Percentiles rank a stretch among this genome's conserved stretches.
Conservation (phyloP, 2,888 invertebrate species). For the Terebella lapidaria region DNA sequence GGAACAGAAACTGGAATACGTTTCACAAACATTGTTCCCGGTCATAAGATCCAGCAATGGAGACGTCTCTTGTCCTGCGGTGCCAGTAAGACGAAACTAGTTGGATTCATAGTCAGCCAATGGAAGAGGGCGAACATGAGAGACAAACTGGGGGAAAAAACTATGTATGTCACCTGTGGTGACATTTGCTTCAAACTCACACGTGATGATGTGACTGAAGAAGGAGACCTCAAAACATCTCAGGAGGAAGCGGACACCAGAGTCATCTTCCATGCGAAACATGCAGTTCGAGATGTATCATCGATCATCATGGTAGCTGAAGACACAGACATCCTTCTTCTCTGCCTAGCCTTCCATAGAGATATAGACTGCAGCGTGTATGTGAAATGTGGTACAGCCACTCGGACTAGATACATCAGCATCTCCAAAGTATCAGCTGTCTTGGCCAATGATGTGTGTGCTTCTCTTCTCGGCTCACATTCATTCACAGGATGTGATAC, state of each 20-base stretch:
- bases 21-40: conserved; percentile 1
- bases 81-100: not conserved
- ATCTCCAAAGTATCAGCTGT: not conserved
- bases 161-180: not conserved
- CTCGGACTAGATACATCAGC: not conserved
- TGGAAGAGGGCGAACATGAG: not conserved
- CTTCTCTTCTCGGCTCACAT: conserved; percentile 12
- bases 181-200: not conserved
- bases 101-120: not conserved
- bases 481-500: conserved; percentile 22
- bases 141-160: not conserved
- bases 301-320: not conserved
- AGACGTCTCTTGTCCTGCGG: not conserved
- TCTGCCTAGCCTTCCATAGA: not conserved
- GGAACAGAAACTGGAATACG: not conserved
- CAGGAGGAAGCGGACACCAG: conserved; percentile 25
- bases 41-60: conserved; percentile 7
- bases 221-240: conserved; percentile 11
- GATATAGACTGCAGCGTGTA: not conserved
- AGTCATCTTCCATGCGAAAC: conserved; percentile 16
- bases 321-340: not conserved
- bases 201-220: not conserved
- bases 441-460: not conserved
- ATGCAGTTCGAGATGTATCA: conserved; percentile 4
- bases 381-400: not conserved